Evolutionary conservation across 2,797 vertebrate species (phyloP).

Genomic region (Phalloptychus januarius): DNA sequence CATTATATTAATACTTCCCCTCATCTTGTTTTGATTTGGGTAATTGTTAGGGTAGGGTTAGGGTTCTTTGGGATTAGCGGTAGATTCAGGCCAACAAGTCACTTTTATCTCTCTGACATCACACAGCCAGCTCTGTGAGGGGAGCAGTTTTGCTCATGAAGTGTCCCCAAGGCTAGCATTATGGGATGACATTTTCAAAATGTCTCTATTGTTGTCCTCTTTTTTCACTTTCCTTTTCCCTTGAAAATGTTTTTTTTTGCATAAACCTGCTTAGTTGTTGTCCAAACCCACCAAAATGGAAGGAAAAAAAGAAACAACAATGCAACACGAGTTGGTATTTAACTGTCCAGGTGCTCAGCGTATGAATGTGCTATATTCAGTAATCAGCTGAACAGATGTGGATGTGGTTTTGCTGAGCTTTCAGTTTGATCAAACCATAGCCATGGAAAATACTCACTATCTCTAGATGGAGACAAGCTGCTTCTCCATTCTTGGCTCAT

Average conservation of each 20-base stretch:
- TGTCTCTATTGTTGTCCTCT: conserved; percentile 48
- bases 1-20: too few relatives aligned
- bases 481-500: conserved; percentile 38
- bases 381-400: conserved; percentile 74
- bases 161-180: conserved; percentile 64
- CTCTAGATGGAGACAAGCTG: conserved; percentile 37
- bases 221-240: conserved; percentile 21
- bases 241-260: conserved; percentile 34
- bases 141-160: conserved; percentile 59
- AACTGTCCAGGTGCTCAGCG: conserved; percentile 47
- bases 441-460: conserved; percentile 70
- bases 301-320: conserved; percentile 50
- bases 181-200: conserved; percentile 68
- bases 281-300: conserved; percentile 40
- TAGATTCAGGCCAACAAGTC: conserved; percentile 49
- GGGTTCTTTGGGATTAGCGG: conserved; percentile 48
- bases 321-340: conserved; percentile 50
- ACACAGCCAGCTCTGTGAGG: conserved; percentile 53
- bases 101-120: conserved; percentile 71
- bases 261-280: conserved; percentile 5
- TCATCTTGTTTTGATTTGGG: background rate
- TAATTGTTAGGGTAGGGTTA: too few relatives aligned
- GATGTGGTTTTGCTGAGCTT: conserved; percentile 73
- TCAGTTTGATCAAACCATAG: conserved; percentile 67
- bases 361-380: conserved; percentile 55